Evolutionary conservation across 2,113 vertebrate species (phyloP), one percentile per base, ranked within the genome.

Genomic region (Pterophyllum scalare): DNA sequence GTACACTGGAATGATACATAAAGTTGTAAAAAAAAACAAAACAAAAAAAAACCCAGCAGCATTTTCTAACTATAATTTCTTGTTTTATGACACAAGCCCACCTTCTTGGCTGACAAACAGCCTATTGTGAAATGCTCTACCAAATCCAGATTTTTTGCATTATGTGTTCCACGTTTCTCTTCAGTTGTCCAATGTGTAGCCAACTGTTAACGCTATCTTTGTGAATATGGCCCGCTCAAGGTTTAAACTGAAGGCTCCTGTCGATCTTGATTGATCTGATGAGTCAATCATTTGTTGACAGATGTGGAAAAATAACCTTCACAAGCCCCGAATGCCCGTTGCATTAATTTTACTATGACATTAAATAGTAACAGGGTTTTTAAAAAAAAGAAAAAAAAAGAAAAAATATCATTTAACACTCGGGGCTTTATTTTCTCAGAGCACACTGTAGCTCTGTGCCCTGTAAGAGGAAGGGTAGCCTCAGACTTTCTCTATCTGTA

Each of bases 41-140:
- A 0, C 7, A 8, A 40, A 40, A 40, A 40, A 40, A 11, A 26
- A 26, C n/a, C n/a, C 0, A 20, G 22, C 64, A 7, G 49, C 24
- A 52, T 70, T 38, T 70, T 49, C 26, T 31, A 52, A 0, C 65
- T 52, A 31, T 52, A 31, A 13, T 70, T 70, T 28, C 24, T 28
- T 13, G 26, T 49, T 26, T 52, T 70, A 13, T 0, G 2, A 28
- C 46, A 70, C 40, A 70, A 70, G 24, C 10, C 65, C 24, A 3
- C 24, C 43, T 72, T 3, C 43, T 72, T 52, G 65, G 65, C 65
- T 52, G 43, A 0, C 49, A 72, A 72, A 52, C 28, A 24, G 24
- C 43, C 28, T 31, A 72, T 49, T 52, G 24, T 72, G 65, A 72
- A 72, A 72, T 52, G 49, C 24, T 31, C 2, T 11, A 70, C 43